phyloP scores from a whole-genome alignment of 2,113 vertebrate genomes.

The Eubucco bourcierii region DNA sequence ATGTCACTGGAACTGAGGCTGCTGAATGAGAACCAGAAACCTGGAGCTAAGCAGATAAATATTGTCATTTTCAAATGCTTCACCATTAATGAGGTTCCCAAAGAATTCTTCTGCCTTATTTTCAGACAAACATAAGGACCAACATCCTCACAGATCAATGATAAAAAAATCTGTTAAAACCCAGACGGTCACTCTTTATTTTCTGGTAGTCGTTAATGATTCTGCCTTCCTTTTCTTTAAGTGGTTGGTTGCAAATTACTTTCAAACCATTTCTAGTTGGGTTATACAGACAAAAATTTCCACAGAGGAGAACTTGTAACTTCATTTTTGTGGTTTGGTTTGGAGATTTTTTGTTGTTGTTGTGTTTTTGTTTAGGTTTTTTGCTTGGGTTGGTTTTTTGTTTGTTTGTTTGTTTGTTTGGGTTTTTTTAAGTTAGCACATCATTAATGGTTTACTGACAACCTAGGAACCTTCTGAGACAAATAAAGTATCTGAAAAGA shows the following conservation, averaged over 20 bases:
- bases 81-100: not conserved
- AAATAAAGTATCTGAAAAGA: not conserved
- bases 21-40: conserved; percentile 50
- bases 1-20: conserved; percentile 24
- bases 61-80: conserved; percentile 6
- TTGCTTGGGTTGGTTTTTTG: not conserved
- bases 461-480: not conserved
- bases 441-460: not conserved
- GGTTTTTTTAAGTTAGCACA: not conserved
- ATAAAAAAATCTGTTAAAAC: not conserved
- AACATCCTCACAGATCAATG: not conserved
- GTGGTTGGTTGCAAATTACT: not conserved
- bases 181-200: not conserved
- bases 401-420: not conserved
- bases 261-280: not conserved
- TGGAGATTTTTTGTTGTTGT: too few relatives aligned
- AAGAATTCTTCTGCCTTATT: not conserved
- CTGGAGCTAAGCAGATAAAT: conserved; percentile 25
- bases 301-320: not conserved
- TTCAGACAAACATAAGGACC: not conserved
- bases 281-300: conserved; percentile 14
- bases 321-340: not conserved
- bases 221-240: not conserved
- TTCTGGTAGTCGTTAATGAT: not conserved
- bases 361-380: too few relatives aligned